Base-by-base conservation (phyloP, 1,140 invertebrate species). In the Oryzaephilus surinamensis region DNA sequence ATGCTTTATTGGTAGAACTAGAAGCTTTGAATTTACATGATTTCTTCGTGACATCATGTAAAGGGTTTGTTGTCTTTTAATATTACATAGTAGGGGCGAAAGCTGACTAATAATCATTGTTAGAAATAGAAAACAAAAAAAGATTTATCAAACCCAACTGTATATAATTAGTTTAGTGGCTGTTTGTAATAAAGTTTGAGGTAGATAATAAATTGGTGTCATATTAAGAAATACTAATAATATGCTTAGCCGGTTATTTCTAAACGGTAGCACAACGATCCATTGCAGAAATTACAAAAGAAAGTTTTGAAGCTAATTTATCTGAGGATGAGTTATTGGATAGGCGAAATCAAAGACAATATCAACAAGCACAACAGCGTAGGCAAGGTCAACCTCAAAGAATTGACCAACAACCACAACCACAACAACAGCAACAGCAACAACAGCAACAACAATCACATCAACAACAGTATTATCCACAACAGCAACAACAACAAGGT, bases 251-350 rank as follows among this genome's bases (percentile, higher is more conserved):
- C 48, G 42, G 29, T 38, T 40, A 28, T 47, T 39, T 46, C 47
- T 44, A 50, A 59, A 51, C 27, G 48, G 40, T 55, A 62, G 58
- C 56, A 26, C 60, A 57, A 48, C 60, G 60, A 66, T 75, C 76
- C 60, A 73, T 79, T 71, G 57, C 70, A 76, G 87, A 91, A 77
- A 90, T 92, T 55, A 90, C 84, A 50, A 84, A 86, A 73, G 84
- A 90, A 63, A 76, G 79, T 42, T 73, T 72, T 45, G 74, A 77
- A 43, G 66, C 63, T 11, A 74, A 64, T 56, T 55, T 63, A 57
- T 66, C 65, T 48, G 71, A 72, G 51, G 70, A 74, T 48, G 70
- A 73, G 51, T 39, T 62, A 35, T 33, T 53, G 17, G 68, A 70
- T 41, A 54, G 64, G 41, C 49, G 57, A 34, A 61, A 62, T 40